These are phyloP conservation scores for Bradysia coprophila DNA, from an alignment of 1,140 invertebrate genomes.

Conservation along the genomic window DNA sequence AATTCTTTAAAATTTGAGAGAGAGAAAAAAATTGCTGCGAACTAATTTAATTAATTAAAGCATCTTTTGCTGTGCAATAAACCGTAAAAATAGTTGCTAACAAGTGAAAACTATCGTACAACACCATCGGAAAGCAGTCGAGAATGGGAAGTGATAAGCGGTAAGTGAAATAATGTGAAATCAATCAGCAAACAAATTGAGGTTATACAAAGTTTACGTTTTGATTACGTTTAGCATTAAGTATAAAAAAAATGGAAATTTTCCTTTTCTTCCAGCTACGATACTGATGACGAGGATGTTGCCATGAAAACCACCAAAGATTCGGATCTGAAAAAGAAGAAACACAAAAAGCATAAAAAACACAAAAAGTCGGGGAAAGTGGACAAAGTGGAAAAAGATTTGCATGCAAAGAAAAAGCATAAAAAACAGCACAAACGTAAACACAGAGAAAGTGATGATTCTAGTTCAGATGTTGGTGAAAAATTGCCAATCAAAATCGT, in stretches of 20 bases:
- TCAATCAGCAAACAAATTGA: not conserved
- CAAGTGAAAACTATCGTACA: too few relatives aligned
- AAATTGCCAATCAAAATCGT: not conserved
- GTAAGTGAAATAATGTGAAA: not conserved
- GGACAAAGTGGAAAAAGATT: constrained; percentile 8
- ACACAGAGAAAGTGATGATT: not conserved
- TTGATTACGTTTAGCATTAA: not conserved
- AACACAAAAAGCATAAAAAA: constrained; percentile 32
- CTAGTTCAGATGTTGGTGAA: not conserved
- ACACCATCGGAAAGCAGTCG: not conserved
- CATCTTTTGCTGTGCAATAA: too few relatives aligned
- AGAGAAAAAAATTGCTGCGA: too few relatives aligned
- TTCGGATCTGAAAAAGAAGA: constrained; percentile 18
- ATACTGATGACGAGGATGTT: not conserved
- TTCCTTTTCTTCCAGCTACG: not conserved
- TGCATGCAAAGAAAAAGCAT: constrained; percentile 13
- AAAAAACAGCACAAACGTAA: constrained; percentile 9
- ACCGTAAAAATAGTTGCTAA: too few relatives aligned
- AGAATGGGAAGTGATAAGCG: constrained; percentile 2
- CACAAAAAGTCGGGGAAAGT: constrained; percentile 17
- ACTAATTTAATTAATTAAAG: too few relatives aligned
- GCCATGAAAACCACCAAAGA: not conserved
- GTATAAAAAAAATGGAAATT: not conserved
- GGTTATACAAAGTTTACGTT: not conserved
- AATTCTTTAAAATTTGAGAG: too few relatives aligned